A percentile compares a stretch with the other conserved stretches of the same genome.
Conservation (phyloP, 2,113 vertebrate species). For the Fregetta grallaria region DNA sequence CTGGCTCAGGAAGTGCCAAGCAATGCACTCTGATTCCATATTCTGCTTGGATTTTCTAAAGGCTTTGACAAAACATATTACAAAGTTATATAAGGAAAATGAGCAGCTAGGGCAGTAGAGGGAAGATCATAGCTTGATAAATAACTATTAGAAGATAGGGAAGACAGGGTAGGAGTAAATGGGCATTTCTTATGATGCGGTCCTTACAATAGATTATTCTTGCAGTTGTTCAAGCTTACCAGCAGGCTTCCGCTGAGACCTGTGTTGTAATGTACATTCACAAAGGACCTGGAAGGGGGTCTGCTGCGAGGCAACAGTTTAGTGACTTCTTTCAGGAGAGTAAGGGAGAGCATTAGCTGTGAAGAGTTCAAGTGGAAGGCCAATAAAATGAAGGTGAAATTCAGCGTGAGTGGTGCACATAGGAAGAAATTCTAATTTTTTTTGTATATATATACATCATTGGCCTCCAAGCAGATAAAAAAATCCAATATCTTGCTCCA, state of each 20-base stretch:
- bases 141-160: too few relatives aligned
- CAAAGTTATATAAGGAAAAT: neutral
- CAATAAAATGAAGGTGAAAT: neutral
- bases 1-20: neutral
- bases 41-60: neutral
- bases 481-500: neutral
- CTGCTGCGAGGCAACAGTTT: neutral
- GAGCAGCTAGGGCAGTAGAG: neutral
- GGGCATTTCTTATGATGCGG: neutral
- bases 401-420: neutral
- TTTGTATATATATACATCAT: neutral
- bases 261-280: too few relatives aligned
- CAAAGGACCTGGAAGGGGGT: neutral
- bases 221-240: neutral
- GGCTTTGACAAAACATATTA: neutral
- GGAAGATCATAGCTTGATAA: neutral
- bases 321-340: neutral
- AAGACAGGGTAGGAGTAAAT: neutral
- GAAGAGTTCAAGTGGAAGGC: neutral
- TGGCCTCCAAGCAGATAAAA: neutral
- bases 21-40: neutral
- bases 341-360: neutral
- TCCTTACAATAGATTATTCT: neutral
- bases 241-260: neutral
- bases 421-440: neutral